Conservation (phyloP, 2,797 vertebrate species). For the Moxostoma hubbsi region DNA sequence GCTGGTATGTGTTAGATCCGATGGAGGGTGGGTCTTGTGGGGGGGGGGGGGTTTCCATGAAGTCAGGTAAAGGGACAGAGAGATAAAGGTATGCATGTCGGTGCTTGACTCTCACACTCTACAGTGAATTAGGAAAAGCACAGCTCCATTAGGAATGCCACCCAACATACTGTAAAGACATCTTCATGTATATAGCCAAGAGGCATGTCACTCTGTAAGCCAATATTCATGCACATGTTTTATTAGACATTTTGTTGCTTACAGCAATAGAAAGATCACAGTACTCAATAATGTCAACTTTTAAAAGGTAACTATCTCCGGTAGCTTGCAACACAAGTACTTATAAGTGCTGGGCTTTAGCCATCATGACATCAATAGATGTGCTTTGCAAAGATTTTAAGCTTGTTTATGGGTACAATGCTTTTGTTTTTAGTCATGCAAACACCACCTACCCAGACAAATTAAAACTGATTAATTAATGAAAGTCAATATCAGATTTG, state of each 20-base stretch:
- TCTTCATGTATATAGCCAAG: conserved; percentile 56
- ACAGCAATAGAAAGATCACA: conserved; percentile 5
- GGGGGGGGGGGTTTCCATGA: too few relatives aligned
- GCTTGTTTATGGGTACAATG: neutral
- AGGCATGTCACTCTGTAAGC: conserved; percentile 64
- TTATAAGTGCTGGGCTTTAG: neutral
- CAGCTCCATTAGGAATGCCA: conserved; percentile 70
- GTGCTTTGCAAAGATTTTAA: neutral
- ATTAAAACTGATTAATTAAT: too few relatives aligned
- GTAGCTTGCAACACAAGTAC: neutral
- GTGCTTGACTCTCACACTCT: conserved; percentile 64
- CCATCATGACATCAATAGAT: neutral
- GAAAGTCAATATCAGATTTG: too few relatives aligned
- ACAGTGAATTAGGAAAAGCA: conserved; percentile 33
- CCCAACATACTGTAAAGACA: conserved; percentile 66
- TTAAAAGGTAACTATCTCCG: neutral
- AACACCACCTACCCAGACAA: neutral
- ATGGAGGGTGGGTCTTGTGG: conserved; percentile 19
- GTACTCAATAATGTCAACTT: neutral
- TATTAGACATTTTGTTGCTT: neutral
- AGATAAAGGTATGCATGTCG: conserved; percentile 74
- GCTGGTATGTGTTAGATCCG: conserved; percentile 62
- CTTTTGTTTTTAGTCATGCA: neutral
- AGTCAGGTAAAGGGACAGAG: conserved; percentile 37
- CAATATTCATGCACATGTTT: conserved; percentile 22